phyloP scores from a whole-genome alignment of 1,140 invertebrate genomes.

The Adelges cooleyi region DNA sequence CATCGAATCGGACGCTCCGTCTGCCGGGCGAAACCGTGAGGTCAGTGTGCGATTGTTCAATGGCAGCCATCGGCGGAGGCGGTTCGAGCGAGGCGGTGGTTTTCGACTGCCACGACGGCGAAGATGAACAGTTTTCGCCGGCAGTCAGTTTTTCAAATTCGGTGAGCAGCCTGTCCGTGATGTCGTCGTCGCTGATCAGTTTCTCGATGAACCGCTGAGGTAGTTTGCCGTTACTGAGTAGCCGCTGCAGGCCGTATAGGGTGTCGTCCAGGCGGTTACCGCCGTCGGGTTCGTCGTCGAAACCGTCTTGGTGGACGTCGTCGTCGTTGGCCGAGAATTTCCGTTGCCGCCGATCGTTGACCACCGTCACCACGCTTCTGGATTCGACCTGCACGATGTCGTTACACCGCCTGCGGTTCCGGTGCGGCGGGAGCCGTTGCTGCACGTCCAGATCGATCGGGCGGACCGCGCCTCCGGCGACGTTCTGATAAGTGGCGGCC shows the following conservation, averaged over 20 bases:
- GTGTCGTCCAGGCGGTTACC: neutral
- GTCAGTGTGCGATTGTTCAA: too few species aligned
- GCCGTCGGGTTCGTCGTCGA: neutral
- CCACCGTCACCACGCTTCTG: neutral
- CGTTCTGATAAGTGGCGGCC: conserved; percentile 33
- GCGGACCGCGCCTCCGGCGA: conserved; percentile 31
- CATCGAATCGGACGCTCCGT: too few species aligned
- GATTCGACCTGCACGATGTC: conserved; percentile 3
- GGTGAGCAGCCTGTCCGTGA: neutral
- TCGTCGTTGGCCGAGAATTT: conserved; percentile 35
- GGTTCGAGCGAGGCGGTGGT: too few species aligned
- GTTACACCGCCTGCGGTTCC: conserved; percentile 39
- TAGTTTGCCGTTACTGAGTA: neutral
- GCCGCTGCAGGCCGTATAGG: neutral
- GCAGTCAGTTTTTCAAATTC: conserved; percentile 14
- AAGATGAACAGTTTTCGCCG: neutral
- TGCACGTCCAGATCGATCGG: conserved; percentile 47
- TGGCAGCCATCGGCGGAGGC: too few species aligned
- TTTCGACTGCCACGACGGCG: too few species aligned
- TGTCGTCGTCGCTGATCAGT: conserved; percentile 9
- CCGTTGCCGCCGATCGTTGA: conserved; percentile 37
- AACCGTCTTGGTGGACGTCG: conserved; percentile 31
- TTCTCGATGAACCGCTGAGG: conserved; percentile 1
- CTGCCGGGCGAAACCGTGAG: too few species aligned
- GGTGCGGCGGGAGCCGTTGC: conserved; percentile 49